Percentiles rank a stretch among this genome's conserved stretches.
These are phyloP conservation scores for Adela reaumurella DNA, from an alignment of 2,888 invertebrate genomes.

Conservation along the genomic window DNA sequence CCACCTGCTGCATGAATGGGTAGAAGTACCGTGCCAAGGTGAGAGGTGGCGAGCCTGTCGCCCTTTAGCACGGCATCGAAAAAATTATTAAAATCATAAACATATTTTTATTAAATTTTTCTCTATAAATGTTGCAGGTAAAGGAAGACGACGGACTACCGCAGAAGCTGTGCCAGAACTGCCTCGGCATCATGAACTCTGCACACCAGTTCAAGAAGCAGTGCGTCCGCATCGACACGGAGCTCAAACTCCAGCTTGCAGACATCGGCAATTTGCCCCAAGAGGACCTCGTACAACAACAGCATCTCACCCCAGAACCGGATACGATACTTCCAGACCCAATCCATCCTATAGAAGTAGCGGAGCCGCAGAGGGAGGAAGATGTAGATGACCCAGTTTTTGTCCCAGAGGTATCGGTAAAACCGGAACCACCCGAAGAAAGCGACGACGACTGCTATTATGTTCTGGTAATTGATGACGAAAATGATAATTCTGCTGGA, in stretches of 20 bases:
- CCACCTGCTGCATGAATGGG: too few relatives aligned
- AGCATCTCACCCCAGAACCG: too few relatives aligned
- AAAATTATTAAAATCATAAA: too few relatives aligned
- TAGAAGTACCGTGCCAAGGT: too few relatives aligned
- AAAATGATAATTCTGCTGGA: conserved; percentile 21
- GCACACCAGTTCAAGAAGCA: conserved; percentile 42
- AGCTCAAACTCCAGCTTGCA: conserved; percentile 32
- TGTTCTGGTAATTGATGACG: conserved; percentile 44
- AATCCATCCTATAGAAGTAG: background rate
- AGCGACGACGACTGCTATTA: conserved; percentile 48
- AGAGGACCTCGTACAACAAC: too few relatives aligned
- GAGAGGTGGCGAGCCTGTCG: too few relatives aligned
- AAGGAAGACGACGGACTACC: conserved; percentile 37
- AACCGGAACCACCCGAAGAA: conserved; percentile 36
- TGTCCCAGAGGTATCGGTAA: conserved; percentile 32
- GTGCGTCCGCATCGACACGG: conserved; percentile 43
- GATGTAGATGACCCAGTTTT: background rate
- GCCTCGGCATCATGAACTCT: conserved; percentile 30
- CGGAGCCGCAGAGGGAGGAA: background rate
- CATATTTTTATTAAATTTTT: too few relatives aligned
- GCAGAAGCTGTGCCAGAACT: conserved; percentile 37
- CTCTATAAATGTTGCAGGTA: conserved; percentile 27
- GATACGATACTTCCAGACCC: background rate
- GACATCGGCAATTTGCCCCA: background rate
- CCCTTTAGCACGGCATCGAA: too few relatives aligned